Percentiles rank a stretch among this genome's conserved stretches.
Evolutionary conservation across 2,113 vertebrate genomes (phyloP).

Genomic region (Indri indri): DNA sequence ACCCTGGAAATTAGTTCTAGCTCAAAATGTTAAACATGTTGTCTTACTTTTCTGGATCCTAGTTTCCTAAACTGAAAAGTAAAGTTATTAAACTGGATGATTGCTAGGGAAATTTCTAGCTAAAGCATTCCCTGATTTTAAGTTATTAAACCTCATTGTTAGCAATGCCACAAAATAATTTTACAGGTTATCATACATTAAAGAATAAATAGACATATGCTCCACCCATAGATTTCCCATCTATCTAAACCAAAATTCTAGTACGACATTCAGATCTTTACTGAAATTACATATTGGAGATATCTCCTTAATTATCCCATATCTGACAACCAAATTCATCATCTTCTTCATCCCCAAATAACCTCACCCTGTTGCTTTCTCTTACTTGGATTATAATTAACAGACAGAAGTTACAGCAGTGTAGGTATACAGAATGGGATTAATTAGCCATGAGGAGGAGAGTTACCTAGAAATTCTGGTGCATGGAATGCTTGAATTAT

Average conservation of each 20-base stretch:
- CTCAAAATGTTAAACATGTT: neutral
- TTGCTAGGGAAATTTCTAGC: neutral
- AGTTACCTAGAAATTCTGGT: neutral
- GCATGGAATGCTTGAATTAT: neutral
- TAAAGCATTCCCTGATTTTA: neutral
- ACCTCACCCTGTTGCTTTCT: neutral
- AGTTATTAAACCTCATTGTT: neutral
- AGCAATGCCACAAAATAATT: neutral
- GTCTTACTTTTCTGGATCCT: neutral
- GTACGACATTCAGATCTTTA: neutral
- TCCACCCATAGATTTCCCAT: neutral
- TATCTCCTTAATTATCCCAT: neutral
- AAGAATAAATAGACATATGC: neutral
- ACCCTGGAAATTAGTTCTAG: neutral
- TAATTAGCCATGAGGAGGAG: neutral
- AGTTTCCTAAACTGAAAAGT: neutral
- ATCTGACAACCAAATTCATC: neutral
- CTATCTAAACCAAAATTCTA: neutral
- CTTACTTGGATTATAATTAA: neutral
- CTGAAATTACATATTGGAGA: neutral
- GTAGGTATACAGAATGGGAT: neutral
- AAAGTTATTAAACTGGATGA: neutral
- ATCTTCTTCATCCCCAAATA: neutral
- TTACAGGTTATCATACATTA: neutral
- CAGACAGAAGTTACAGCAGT: neutral